phyloP scores from a whole-genome alignment of 1,140 invertebrate species.

The Rhyzopertha dominica region DNA sequence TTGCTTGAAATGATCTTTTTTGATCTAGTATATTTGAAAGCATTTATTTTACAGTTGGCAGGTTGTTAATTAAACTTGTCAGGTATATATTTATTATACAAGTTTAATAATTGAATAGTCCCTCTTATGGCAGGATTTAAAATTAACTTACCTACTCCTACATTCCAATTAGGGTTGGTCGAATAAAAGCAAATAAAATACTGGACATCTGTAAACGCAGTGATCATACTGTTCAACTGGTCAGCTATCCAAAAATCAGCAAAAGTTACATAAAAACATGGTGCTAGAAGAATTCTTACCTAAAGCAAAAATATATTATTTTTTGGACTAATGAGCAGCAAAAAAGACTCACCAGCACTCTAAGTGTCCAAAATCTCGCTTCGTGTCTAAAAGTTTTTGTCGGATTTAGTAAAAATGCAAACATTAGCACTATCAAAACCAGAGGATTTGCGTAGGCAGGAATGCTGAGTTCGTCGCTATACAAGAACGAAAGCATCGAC shows the following conservation, averaged over 20 bases:
- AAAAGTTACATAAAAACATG: slow-evolving; percentile 94
- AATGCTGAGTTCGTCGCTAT: slow-evolving; percentile 80
- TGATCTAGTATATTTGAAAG: too few species aligned
- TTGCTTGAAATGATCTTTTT: too few species aligned
- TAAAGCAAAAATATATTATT: slow-evolving; percentile 43
- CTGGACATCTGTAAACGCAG: slow-evolving; percentile 89
- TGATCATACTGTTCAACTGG: slow-evolving; percentile 91
- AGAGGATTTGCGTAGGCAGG: slow-evolving; percentile 89
- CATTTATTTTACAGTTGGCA: too few species aligned
- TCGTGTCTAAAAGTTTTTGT: slow-evolving; percentile 88
- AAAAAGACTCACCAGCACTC: slow-evolving; percentile 70
- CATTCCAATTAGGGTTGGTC: slow-evolving; percentile 66
- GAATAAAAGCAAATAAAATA: slow-evolving; percentile 84
- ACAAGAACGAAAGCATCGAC: slow-evolving; percentile 76
- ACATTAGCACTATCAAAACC: slow-evolving; percentile 78
- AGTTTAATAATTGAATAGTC: not conserved
- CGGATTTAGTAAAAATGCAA: slow-evolving; percentile 88
- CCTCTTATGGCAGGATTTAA: not conserved
- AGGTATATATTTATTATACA: too few species aligned
- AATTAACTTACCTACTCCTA: slow-evolving; percentile 50
- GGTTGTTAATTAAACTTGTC: too few species aligned
- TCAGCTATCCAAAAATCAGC: slow-evolving; percentile 99
- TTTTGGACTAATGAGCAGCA: too few species aligned
- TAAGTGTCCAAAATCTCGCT: slow-evolving; percentile 78
- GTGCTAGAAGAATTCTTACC: slow-evolving; percentile 83